Base-by-base conservation (phyloP, 2,888 invertebrate genomes). In the Mythimna loreyi region DNA sequence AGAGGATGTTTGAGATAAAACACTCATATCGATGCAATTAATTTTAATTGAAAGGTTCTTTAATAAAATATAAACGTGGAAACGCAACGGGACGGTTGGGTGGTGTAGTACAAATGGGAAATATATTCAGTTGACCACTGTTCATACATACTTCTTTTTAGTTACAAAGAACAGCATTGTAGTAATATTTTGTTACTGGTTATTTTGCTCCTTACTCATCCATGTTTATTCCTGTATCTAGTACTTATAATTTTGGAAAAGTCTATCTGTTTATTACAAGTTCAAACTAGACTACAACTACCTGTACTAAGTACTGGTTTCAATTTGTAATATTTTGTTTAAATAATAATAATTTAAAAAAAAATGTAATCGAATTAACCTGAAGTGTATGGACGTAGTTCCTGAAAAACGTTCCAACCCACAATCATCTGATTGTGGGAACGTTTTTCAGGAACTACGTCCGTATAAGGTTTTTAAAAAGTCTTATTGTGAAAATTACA, bases 11-110 rank as follows among this genome's bases (percentile, higher is more conserved):
- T 36, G 72, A 72, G 72, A 60, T 52, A 45, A n/a, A 60, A 52
- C 23, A 36, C 23, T n/a, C 47, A 65, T 72, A 64, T 43, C 47
- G 56, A 57, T 28, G 56, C 73, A 75, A 78, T 64, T 72, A 64
- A 64, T 60, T 60, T 72, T 53, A 57, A 53, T 78, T 64, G 30
- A 64, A 72, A 50, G 49, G 25, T 60, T 72, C 56, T 59, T 63
- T 56, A 23, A 25, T 36, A 56, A 63, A 63, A 45, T 63, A 63
- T 59, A 55, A 30, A 28, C 43, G 45, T 59, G 58, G 36, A 62
- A 63, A 47, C 5, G 30, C 47, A 25, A 45, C 19, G 47, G 7
- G 3, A 25, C n/a, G 30, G 40, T 55, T 30, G 33, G 28, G 1
- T 71, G 11, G 7, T 56, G 49, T 28, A 28, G 60, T 13, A 21